Evolutionary conservation across 1,140 invertebrate species (phyloP), one percentile per base, ranked within the genome.

Genomic region (Trigoniulus corallinus): DNA sequence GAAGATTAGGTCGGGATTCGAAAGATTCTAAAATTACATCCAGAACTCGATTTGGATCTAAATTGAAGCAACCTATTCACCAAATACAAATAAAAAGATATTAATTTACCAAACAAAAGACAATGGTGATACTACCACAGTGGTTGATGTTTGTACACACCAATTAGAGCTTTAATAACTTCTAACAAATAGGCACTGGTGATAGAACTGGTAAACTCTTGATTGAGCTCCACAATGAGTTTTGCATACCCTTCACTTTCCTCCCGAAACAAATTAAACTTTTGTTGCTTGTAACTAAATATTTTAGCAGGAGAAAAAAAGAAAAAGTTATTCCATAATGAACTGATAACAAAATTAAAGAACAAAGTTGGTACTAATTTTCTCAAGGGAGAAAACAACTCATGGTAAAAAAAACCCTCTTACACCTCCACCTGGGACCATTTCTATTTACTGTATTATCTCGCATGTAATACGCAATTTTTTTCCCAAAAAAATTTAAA

Each of bases 191-290:
- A 75, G 68, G 61, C 72, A 66, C 61, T 64, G 39, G 71, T 70
- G 49, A 74, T 64, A 54, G 72, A 73, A 63, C 79, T 78, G 39
- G 75, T 75, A 57, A 84, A 74, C 62, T 88, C 81, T 66, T 88
- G 88, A 74, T 86, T 92, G 50, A 98, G 71, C 72, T 98, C 94
- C n/a, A 88, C 82, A 37, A 98, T 82, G 3, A 98, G 72, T 69
- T 99, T 99, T 2, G 93, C 84, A 71, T 94, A 99, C 2, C 96
- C 96, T 78, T 99, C 96, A 72, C 84, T 94, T 70, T 98, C 96
- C 73, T 99, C 96, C 47, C 94, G 76, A 62, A 97, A 88, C 52
- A 99, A 74, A 73, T 99, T 99, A 66, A 97, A 99, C 62, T 98
- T 98, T 57, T 93, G 80, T 66, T 98, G 96, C 66, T 98, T 98